Evolutionary conservation across 2,797 vertebrate genomes (phyloP).

Genomic region (Platalea minor): DNA sequence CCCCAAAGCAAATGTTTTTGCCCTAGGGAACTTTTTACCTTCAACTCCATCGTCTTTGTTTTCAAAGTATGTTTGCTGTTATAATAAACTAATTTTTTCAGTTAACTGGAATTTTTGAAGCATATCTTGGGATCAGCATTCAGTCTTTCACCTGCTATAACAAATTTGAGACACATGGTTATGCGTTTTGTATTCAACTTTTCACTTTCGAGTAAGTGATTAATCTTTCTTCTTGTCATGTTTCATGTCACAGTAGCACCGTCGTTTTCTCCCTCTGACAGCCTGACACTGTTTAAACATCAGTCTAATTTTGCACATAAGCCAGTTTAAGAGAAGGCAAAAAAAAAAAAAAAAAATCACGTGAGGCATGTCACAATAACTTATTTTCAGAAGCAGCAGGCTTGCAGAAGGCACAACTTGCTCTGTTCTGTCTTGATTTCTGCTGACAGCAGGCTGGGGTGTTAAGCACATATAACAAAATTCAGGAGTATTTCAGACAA

Average conservation of each 20-base stretch:
- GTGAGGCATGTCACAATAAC: conserved; percentile 54
- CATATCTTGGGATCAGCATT: neutral
- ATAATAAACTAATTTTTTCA: neutral
- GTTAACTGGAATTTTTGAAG: neutral
- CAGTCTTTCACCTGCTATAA: conserved; percentile 25
- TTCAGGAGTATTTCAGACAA: conserved; percentile 42
- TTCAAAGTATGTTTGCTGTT: neutral
- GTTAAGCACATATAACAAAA: conserved; percentile 51
- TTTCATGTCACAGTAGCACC: conserved; percentile 49
- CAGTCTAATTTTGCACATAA: conserved; percentile 58
- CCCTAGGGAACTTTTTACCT: neutral
- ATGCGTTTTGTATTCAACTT: conserved; percentile 15
- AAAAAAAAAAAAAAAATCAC: neutral
- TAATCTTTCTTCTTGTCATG: conserved; percentile 56
- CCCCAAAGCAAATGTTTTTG: neutral
- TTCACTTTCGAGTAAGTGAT: conserved; percentile 23
- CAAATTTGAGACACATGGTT: conserved; percentile 24
- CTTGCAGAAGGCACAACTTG: conserved; percentile 60
- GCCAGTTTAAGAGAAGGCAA: neutral
- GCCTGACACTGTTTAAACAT: conserved; percentile 58
- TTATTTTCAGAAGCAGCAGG: conserved; percentile 63
- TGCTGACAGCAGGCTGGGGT: conserved; percentile 63
- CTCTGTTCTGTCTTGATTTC: conserved; percentile 61
- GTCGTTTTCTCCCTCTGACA: conserved; percentile 50
- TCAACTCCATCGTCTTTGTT: neutral